A percentile compares a stretch with the other conserved stretches of the same genome.
Evolutionary conservation across 2,888 invertebrate species (phyloP).

Genomic region (Plagiodera versicolora): DNA sequence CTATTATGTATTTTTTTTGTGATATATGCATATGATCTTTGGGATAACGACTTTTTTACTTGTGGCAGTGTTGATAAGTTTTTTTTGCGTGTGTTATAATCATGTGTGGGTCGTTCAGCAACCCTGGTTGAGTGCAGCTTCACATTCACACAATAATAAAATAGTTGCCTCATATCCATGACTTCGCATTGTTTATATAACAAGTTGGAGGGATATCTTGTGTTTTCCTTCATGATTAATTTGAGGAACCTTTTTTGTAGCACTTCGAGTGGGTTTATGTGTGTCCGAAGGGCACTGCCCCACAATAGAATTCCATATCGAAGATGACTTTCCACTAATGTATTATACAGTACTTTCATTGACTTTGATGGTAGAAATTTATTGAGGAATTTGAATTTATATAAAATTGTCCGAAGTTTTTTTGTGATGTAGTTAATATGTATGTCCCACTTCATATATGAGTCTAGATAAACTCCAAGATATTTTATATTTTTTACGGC

Average conservation of each 20-base stretch:
- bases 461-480: neutral
- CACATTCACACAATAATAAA: too few relatives aligned
- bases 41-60: too few relatives aligned
- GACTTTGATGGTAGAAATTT: neutral
- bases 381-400: constrained; percentile 5
- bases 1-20: too few relatives aligned
- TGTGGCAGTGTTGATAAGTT: too few relatives aligned
- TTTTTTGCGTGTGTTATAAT: too few relatives aligned
- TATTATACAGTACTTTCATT: neutral
- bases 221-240: neutral
- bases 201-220: neutral
- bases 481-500: neutral
- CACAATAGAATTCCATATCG: constrained; percentile 1
- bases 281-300: constrained; percentile 1
- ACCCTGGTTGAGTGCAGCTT: too few relatives aligned
- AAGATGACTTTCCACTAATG: neutral
- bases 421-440: constrained; percentile 6
- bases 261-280: constrained; percentile 2
- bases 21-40: too few relatives aligned
- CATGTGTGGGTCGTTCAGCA: too few relatives aligned
- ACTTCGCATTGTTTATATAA: constrained; percentile 5
- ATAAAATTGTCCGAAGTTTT: constrained; percentile 5
- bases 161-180: too few relatives aligned
- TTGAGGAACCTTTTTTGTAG: neutral
- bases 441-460: neutral